Evolutionary conservation across 2,797 vertebrate genomes (phyloP), one percentile per base, ranked within the genome.

Genomic region (Pelochelys cantorii): DNA sequence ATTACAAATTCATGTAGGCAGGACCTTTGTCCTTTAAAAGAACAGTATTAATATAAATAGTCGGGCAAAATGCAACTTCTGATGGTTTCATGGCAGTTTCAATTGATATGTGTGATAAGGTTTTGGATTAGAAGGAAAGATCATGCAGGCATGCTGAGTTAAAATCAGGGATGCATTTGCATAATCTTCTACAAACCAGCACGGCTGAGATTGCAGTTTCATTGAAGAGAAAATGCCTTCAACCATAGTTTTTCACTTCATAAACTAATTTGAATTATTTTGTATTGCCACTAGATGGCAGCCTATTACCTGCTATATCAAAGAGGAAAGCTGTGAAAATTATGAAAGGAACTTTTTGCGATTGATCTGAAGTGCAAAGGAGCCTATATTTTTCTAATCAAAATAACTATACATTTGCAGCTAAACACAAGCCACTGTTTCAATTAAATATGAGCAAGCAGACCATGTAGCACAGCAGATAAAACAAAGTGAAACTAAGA

Each of bases 231-330:
- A 85, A 92, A 81, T 15, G n/a, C 0, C 2, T 55, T 48, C 23
- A 77, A 83, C 55, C 10, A 23, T 56, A 92, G 42, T 65, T 53
- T 71, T 37, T 55, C 31, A 71, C 29, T 14, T 62, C 59, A 62
- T 62, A 62, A 54, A 75, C 53, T 56, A 15, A 29, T 34, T 56
- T 13, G 56, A 87, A 80, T 68, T 85, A 74, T 75, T 65, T 20
- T 2, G 1, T 4, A 4, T 29, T 74, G 71, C 85, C 97, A 94
- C 90, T 62, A 97, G 97, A 95, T 97, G 97, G 96, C 97, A 97
- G 93, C 84, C 84, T 86, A 79, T 75, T 88, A 91, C 93, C 79
- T 93, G 12, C 8, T 94, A 92, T 91, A 57, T 29, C 4, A 59
- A 84, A 9, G 5, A 11, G 42, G 34, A 53, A 87, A 89, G 55